phyloP scores from a whole-genome alignment of 2,888 invertebrate genomes.

The Perizoma affinitatum region DNA sequence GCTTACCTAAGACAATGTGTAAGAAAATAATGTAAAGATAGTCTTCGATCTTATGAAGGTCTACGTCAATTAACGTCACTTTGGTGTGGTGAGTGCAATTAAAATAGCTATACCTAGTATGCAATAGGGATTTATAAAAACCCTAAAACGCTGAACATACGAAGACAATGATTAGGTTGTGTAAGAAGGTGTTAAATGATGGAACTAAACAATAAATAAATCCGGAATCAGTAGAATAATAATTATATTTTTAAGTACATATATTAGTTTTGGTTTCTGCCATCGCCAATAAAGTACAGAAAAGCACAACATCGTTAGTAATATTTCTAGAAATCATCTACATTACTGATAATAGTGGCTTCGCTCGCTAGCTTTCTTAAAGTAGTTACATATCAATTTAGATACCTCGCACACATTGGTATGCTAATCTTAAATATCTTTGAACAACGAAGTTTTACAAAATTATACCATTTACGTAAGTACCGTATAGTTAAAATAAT shows the following conservation, averaged over 20 bases:
- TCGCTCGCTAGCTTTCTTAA: neutral
- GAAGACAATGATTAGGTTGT: slow-evolving; percentile 12
- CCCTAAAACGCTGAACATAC: slow-evolving; percentile 8
- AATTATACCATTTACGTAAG: neutral
- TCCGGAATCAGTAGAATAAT: no score
- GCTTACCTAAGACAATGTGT: neutral
- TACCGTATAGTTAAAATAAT: neutral
- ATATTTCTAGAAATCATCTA: slow-evolving; percentile 1
- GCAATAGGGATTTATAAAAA: neutral
- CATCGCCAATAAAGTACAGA: slow-evolving; percentile 14
- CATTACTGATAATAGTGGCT: neutral
- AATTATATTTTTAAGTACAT: no score
- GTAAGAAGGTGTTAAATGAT: slow-evolving; percentile 13
- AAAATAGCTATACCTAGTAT: neutral
- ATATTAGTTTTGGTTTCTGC: neutral
- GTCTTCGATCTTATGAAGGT: neutral
- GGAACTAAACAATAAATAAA: neutral
- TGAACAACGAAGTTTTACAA: no score
- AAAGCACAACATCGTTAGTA: slow-evolving; percentile 9
- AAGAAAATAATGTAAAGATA: neutral
- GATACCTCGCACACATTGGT: no score
- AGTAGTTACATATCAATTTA: slow-evolving; percentile 9
- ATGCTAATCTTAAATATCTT: no score
- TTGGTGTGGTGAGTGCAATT: slow-evolving; percentile 11
- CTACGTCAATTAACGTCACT: slow-evolving; percentile 19